These are phyloP conservation scores for Stichodactyla mertensii DNA, from an alignment of 64 coral and sea anemone species.

Conservation along the genomic window DNA sequence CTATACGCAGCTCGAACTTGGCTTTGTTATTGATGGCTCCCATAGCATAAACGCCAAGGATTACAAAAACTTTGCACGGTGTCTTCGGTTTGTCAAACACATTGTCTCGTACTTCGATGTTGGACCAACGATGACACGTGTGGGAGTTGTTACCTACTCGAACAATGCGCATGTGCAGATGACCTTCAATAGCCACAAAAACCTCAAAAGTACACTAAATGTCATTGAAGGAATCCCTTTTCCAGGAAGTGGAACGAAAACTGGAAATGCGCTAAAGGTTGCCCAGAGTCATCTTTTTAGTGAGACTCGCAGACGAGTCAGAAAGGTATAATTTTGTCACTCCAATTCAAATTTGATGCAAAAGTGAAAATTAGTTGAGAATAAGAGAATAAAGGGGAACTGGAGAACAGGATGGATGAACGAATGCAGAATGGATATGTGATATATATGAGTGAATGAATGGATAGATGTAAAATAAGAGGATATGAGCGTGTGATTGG, in stretches of 20 bases:
- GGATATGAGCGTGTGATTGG: too few relatives aligned
- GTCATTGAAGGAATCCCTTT: neutral
- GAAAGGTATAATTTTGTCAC: neutral
- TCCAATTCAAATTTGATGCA: too few relatives aligned
- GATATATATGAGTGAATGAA: too few relatives aligned
- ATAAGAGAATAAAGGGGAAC: too few relatives aligned
- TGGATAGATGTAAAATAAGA: too few relatives aligned
- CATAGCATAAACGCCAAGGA: neutral
- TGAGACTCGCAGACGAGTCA: neutral
- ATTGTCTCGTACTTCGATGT: slow-evolving; percentile 2
- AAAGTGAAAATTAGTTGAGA: too few relatives aligned
- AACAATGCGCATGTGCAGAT: slow-evolving; percentile 12
- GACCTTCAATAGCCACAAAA: neutral
- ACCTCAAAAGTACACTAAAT: neutral
- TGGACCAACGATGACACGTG: neutral
- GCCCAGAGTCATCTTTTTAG: neutral
- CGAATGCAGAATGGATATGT: too few relatives aligned
- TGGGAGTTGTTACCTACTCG: slow-evolving; percentile 12
- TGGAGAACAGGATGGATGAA: too few relatives aligned
- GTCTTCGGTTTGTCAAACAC: neutral
- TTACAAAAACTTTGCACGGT: neutral
- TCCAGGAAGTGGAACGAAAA: slow-evolving; percentile 8
- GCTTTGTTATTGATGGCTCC: slow-evolving; percentile 25
- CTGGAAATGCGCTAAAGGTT: neutral
- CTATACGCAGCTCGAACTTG: slow-evolving; percentile 8